A percentile compares a stretch with the other conserved stretches of the same genome.
These are phyloP conservation scores for Frieseomelitta varia DNA, from an alignment of 1,140 invertebrate genomes.

Conservation along the genomic window DNA sequence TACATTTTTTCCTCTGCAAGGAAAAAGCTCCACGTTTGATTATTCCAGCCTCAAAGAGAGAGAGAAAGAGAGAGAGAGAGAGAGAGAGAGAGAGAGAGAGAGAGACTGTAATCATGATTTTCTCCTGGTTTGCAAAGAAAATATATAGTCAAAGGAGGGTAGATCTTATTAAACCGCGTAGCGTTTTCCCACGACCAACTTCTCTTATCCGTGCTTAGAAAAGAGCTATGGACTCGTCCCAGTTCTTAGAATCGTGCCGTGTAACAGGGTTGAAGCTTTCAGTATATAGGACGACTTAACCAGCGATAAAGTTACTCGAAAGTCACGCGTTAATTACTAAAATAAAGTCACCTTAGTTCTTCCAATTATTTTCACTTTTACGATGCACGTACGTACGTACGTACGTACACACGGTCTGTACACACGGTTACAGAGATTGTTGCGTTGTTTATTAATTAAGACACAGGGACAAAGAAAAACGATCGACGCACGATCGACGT, in stretches of 20 bases:
- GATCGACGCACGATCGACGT: not conserved
- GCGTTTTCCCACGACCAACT: not conserved
- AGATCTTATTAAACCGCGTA: not conserved
- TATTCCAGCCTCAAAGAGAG: not conserved
- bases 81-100: not conserved
- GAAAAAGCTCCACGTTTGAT: not conserved
- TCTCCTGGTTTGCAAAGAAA: not conserved
- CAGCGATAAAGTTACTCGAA: not conserved
- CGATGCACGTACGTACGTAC: not conserved
- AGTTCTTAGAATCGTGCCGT: not conserved
- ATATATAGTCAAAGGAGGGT: not conserved
- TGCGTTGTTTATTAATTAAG: not conserved
- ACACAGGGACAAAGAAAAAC: not conserved
- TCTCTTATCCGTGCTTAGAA: conserved; percentile 1
- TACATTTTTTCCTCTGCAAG: not conserved
- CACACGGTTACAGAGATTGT: not conserved
- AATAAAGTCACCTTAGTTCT: too few relatives aligned
- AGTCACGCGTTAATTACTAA: too few relatives aligned
- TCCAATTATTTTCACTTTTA: conserved; percentile 9
- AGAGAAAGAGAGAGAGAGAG: not conserved
- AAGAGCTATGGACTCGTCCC: not conserved
- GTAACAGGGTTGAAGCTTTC: conserved; percentile 5
- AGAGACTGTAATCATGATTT: not conserved
- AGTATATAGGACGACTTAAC: conserved; percentile 10
- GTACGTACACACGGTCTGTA: too few relatives aligned